Conservation (phyloP, 2,113 vertebrate genomes). For the Fulmarus glacialis region DNA sequence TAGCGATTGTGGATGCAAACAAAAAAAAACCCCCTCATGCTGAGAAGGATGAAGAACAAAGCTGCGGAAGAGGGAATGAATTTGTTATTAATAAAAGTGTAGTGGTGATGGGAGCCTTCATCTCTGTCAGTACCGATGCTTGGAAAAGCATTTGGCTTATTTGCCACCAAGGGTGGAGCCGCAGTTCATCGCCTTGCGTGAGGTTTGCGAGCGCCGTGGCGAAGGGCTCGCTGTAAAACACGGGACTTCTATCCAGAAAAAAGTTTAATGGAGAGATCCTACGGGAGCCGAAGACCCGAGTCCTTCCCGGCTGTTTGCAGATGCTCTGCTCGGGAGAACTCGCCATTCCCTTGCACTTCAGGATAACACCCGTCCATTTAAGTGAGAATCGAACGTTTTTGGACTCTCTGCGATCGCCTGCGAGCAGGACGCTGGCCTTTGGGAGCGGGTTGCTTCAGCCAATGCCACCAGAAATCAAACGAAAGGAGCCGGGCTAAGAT, state of each 20-base stretch:
- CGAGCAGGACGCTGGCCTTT: not conserved
- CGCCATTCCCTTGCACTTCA: not conserved
- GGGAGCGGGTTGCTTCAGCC: not conserved
- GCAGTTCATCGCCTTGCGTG: not conserved
- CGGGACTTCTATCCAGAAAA: not conserved
- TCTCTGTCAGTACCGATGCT: not conserved
- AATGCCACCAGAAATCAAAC: not conserved
- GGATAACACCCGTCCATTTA: not conserved
- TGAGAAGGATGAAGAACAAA: not conserved
- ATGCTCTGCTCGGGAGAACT: not conserved
- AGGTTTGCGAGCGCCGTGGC: not conserved
- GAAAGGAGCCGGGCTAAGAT: not conserved
- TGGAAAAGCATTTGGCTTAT: not conserved
- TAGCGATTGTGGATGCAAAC: not conserved
- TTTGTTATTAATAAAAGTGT: not conserved
- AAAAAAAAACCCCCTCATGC: too few species aligned
- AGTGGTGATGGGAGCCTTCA: not conserved
- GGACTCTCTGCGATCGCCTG: not conserved
- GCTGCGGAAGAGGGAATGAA: not conserved
- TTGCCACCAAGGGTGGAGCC: not conserved
- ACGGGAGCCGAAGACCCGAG: fast-evolving
- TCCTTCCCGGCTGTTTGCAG: not conserved
- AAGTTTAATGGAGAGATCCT: not conserved
- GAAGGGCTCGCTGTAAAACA: not conserved
- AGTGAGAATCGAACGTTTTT: not conserved